These are phyloP conservation scores for Diorhabda elongata DNA, from an alignment of 1,140 invertebrate genomes.

Conservation along the genomic window DNA sequence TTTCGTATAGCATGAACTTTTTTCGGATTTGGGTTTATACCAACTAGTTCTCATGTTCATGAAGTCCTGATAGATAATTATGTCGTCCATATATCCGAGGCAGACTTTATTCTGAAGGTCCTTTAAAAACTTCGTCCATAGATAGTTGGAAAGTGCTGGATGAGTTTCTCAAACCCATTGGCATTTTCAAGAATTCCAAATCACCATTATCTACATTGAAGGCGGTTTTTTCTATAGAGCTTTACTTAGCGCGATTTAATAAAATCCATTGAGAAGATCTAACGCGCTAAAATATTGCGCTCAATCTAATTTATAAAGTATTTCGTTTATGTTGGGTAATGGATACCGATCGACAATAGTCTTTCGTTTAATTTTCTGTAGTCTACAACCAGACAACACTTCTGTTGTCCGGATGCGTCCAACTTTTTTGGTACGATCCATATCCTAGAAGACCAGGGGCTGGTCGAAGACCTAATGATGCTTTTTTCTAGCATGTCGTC, in stretches of 20 bases:
- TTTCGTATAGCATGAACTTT: not conserved
- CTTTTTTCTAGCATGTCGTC: constrained; percentile 30
- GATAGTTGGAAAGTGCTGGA: constrained; percentile 34
- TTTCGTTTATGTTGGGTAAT: constrained; percentile 47
- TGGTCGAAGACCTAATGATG: constrained; percentile 39
- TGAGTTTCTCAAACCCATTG: constrained; percentile 29
- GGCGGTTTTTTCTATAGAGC: constrained; percentile 45
- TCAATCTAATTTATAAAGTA: constrained; percentile 39
- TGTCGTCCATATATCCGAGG: constrained; percentile 44
- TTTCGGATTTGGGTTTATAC: constrained; percentile 34
- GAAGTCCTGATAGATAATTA: constrained; percentile 24
- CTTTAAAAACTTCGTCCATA: constrained; percentile 37
- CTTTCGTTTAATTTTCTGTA: constrained; percentile 19
- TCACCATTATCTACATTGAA: constrained; percentile 31
- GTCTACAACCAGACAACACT: too few species aligned
- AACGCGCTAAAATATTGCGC: constrained; percentile 41
- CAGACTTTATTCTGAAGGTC: constrained; percentile 29
- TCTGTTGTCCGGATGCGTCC: too few species aligned
- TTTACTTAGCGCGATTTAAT: constrained; percentile 15
- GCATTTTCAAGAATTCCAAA: constrained; percentile 43
- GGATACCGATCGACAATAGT: constrained; percentile 28
- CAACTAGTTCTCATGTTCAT: constrained; percentile 26
- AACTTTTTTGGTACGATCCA: not conserved
- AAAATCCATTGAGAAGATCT: constrained; percentile 42
- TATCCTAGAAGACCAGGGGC: constrained; percentile 40